phyloP scores from a whole-genome alignment of 1,140 invertebrate genomes.

The Drosophila ohnishii region DNA sequence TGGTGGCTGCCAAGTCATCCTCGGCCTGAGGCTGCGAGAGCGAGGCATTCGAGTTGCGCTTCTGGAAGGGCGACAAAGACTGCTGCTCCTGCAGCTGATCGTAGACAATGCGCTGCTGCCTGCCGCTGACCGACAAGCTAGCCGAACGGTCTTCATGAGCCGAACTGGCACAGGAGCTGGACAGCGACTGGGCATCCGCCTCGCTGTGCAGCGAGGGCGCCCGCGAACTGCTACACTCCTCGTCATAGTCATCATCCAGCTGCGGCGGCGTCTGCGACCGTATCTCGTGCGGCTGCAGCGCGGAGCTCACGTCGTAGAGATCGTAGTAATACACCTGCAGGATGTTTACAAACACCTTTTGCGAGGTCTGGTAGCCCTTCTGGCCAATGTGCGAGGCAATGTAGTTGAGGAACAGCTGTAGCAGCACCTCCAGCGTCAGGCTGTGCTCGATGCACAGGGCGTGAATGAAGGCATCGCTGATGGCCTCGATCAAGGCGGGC shows the following conservation, averaged over 20 bases:
- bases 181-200: slow-evolving; percentile 73
- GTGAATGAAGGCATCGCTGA: slow-evolving; percentile 80
- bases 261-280: slow-evolving; percentile 71
- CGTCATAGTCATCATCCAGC: slow-evolving; percentile 71
- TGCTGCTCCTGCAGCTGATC: slow-evolving; percentile 77
- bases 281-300: slow-evolving; percentile 60
- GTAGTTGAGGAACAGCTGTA: slow-evolving; percentile 80
- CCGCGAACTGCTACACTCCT: slow-evolving; percentile 72
- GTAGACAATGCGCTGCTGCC: slow-evolving; percentile 76
- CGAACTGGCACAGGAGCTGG: slow-evolving; percentile 74
- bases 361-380: slow-evolving; percentile 80
- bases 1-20: slow-evolving; percentile 59
- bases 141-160: slow-evolving; percentile 68
- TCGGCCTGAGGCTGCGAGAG: slow-evolving; percentile 62
- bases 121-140: slow-evolving; percentile 49
- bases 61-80: slow-evolving; percentile 67
- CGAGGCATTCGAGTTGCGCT: slow-evolving; percentile 70
- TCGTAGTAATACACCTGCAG: slow-evolving; percentile 80
- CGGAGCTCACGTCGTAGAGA: slow-evolving; percentile 71
- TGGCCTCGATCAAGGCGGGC: slow-evolving; percentile 72
- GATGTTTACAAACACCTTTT: slow-evolving; percentile 78
- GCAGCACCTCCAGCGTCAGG: slow-evolving; percentile 66
- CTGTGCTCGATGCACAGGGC: slow-evolving; percentile 76
- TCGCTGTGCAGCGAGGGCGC: slow-evolving; percentile 74
- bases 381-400: slow-evolving; percentile 79